Percentiles rank a stretch among this genome's conserved stretches.
Evolutionary conservation across 2,113 vertebrate genomes (phyloP).

Genomic region (Amblyornis subalaris): DNA sequence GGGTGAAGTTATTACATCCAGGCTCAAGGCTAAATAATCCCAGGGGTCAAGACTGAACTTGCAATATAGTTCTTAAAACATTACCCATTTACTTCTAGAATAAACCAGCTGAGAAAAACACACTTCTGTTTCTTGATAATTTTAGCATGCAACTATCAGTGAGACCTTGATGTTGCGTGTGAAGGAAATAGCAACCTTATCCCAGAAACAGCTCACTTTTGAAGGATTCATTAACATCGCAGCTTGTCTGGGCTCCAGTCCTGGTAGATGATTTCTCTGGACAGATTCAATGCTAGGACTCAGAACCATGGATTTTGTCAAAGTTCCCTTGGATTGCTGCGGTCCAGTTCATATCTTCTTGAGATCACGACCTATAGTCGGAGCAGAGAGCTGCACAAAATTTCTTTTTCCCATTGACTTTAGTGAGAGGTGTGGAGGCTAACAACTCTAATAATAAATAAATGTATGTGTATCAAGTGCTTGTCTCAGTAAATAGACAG

Average conservation of each 20-base stretch:
- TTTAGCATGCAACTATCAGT: background rate
- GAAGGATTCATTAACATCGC: background rate
- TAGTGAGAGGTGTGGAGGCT: background rate
- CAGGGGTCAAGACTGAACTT: background rate
- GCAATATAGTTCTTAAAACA: conserved; percentile 2
- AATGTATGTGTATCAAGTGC: background rate
- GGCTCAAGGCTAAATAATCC: conserved; percentile 19
- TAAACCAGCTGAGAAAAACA: background rate
- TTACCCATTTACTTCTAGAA: background rate
- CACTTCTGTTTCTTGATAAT: background rate
- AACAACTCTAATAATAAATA: background rate
- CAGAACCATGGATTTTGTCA: background rate
- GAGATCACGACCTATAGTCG: background rate
- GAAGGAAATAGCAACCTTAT: background rate
- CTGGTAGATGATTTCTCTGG: background rate
- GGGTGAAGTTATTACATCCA: background rate
- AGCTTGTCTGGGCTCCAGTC: background rate
- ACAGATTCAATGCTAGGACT: background rate
- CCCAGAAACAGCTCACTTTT: background rate
- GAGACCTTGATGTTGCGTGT: background rate
- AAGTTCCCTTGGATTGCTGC: background rate
- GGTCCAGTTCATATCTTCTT: background rate
- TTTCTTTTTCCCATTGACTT: background rate
- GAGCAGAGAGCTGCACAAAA: background rate
- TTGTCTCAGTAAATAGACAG: background rate